These are phyloP conservation scores for Cosmia pyralina DNA, from an alignment of 2,888 invertebrate species.

Conservation along the genomic window DNA sequence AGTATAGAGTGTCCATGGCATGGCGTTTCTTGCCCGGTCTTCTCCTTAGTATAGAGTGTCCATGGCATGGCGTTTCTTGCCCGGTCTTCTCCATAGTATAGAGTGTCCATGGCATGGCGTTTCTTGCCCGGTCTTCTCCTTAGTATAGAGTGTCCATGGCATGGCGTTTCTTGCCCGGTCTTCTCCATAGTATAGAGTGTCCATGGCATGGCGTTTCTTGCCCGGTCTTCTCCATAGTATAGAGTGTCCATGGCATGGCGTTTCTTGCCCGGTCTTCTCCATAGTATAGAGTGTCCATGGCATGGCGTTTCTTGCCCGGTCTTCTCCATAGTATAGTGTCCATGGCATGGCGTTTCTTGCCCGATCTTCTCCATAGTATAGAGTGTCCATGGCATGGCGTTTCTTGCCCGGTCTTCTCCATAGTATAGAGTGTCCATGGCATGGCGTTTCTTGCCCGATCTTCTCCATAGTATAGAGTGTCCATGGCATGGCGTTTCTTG, in stretches of 20 bases:
- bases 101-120: too few relatives aligned
- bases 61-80: neutral
- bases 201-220: neutral
- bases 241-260: too few relatives aligned
- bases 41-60: too few relatives aligned
- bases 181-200: neutral
- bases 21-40: neutral
- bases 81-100: neutral
- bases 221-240: neutral
- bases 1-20: too few relatives aligned
- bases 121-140: neutral
- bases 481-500: neutral
- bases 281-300: too few relatives aligned
- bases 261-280: neutral
- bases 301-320: neutral
- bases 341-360: neutral
- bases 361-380: neutral
- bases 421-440: too few relatives aligned
- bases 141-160: too few relatives aligned
- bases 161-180: neutral
- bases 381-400: too few relatives aligned
- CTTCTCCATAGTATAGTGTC: neutral
- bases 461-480: neutral
- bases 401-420: neutral
- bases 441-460: neutral